Evolutionary conservation across 2,888 invertebrate genomes (phyloP), one percentile per base, ranked within the genome.

Genomic region (Maniola hyperantus): DNA sequence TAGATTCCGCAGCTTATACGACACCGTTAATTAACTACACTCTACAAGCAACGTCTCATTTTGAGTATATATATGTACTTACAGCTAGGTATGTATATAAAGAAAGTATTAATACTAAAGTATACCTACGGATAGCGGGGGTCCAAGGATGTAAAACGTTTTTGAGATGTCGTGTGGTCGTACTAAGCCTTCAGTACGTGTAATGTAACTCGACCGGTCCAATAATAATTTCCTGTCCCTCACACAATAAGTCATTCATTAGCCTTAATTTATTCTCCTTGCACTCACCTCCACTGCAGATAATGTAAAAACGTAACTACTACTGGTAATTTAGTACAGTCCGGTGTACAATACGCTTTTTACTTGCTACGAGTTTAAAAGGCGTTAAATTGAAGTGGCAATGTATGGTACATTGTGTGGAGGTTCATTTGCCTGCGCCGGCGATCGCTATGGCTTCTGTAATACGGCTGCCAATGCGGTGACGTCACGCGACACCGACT

Each of bases 201-300:
- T n/a, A 44, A 58, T 54, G 67, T 68, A 71, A 71, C 74, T 62
- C 68, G 84, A 87, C 82, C 76, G 82, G 82, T 70, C 82, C 84
- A 89, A 88, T 90, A 90, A 90, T 85, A 87, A 89, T 89, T 88
- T 91, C 90, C 91, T 89, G 89, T 88, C 84, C 81, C 82, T 81
- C 81, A 81, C 81, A 83, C 89, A 90, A 91, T 89, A 89, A 88
- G 84, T 85, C 90, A 91, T 91, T 91, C 91, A 91, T 91, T 91
- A 90, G 82, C 88, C 88, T 88, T 89, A 91, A 91, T 91, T 90
- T 88, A 90, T 89, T 83, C 87, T 88, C 79, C 85, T 87, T 86
- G 83, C 86, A 85, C 85, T 85, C 84, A 87, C 88, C 87, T 89
- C 48, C 80, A 79, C 79, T 73, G 76, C 74, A 73, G 76, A 79